These are phyloP conservation scores for Glyphotaelius pellucidus DNA, from an alignment of 2,888 invertebrate genomes.

Conservation along the genomic window DNA sequence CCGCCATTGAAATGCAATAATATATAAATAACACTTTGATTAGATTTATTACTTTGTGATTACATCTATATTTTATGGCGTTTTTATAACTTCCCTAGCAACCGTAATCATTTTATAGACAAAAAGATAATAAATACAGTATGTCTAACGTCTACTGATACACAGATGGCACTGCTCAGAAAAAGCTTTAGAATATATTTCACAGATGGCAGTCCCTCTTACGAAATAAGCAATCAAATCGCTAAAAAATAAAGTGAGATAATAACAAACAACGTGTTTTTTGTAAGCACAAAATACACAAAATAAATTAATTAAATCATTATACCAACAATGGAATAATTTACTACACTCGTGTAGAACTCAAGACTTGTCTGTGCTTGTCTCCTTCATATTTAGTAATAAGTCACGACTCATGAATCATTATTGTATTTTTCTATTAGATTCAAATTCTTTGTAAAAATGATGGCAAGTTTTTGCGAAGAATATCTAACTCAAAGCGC, in stretches of 20 bases:
- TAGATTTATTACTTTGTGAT: not conserved
- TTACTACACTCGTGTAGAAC: not conserved
- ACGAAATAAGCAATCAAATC: not conserved
- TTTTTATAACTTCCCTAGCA: not conserved
- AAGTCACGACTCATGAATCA: not conserved
- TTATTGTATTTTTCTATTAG: not conserved
- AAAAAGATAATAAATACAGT: not conserved
- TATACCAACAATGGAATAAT: not conserved
- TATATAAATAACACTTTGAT: not conserved
- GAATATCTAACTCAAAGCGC: not conserved
- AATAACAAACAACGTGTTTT: too few species aligned
- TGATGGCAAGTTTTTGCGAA: not conserved
- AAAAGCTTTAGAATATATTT: not conserved
- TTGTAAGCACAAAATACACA: not conserved
- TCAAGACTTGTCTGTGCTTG: not conserved
- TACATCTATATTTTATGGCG: not conserved
- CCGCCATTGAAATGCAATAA: not conserved
- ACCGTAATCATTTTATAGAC: not conserved
- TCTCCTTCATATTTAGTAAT: not conserved
- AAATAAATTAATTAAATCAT: too few species aligned
- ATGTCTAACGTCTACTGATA: not conserved
- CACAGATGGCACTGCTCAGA: not conserved
- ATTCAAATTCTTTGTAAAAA: not conserved
- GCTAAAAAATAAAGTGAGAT: too few species aligned
- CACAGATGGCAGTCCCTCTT: not conserved